Conservation (phyloP, 2,888 invertebrate species). For the Erynnis tages region DNA sequence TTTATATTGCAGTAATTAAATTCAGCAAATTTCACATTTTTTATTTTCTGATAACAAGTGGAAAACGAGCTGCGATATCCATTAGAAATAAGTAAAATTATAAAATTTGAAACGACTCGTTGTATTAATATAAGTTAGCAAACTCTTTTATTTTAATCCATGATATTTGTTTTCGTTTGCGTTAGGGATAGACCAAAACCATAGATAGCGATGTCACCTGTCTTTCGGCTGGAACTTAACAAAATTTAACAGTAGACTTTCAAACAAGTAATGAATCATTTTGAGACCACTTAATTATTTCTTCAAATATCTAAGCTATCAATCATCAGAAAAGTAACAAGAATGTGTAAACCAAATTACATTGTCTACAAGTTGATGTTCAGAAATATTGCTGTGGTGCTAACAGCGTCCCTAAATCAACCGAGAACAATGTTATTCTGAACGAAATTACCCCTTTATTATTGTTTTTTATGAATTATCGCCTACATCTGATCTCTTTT, state of each 20-base stretch:
- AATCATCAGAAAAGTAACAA: neutral
- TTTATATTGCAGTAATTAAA: slow-evolving; percentile 15
- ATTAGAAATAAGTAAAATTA: neutral
- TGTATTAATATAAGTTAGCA: no score
- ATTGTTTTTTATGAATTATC: slow-evolving; percentile 73
- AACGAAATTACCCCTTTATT: slow-evolving; percentile 62
- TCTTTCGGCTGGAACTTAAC: no score
- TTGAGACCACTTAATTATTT: neutral
- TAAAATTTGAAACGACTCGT: no score
- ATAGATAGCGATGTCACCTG: no score
- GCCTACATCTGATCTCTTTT: slow-evolving; percentile 63
- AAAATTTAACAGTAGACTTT: neutral
- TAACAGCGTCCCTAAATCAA: slow-evolving; percentile 48
- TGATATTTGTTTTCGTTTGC: no score
- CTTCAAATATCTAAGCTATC: neutral
- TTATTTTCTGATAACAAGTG: neutral
- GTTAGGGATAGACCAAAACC: no score
- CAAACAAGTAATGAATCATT: neutral
- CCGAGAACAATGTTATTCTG: slow-evolving; percentile 54
- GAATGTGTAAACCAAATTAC: slow-evolving; percentile 33
- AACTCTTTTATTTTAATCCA: no score
- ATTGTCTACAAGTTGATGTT: slow-evolving; percentile 30
- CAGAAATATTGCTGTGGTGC: slow-evolving; percentile 18
- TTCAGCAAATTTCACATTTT: neutral
- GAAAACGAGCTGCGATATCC: neutral